A percentile compares a stretch with the other conserved stretches of the same genome.
These are phyloP conservation scores for Ypsolopha sequella DNA, from an alignment of 2,888 invertebrate species.

Conservation along the genomic window DNA sequence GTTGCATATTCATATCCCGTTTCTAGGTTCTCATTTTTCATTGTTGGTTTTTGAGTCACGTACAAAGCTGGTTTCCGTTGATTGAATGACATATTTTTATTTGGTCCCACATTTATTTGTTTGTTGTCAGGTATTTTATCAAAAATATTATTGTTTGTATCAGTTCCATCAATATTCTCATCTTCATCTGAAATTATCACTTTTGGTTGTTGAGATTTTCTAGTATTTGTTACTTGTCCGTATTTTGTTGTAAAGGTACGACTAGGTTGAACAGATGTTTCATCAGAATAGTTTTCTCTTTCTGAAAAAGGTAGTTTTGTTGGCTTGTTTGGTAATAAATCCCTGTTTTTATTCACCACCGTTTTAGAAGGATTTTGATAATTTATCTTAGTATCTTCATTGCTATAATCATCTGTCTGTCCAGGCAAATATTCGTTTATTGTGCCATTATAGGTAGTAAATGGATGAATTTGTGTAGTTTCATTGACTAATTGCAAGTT, in stretches of 20 bases:
- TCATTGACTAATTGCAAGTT: too few relatives aligned
- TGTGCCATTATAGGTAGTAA: too few relatives aligned
- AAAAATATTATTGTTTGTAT: too few relatives aligned
- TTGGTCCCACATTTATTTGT: not conserved
- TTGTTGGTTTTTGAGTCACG: not conserved
- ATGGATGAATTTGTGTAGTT: too few relatives aligned
- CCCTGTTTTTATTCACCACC: not conserved
- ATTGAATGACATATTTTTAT: not conserved
- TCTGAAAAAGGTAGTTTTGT: not conserved
- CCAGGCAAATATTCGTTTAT: not conserved
- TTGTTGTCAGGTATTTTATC: not conserved
- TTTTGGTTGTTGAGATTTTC: not conserved
- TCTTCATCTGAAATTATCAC: not conserved
- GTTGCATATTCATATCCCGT: conserved; percentile 21
- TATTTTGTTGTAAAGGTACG: not conserved
- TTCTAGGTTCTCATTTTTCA: not conserved
- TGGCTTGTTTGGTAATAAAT: not conserved
- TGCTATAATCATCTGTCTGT: not conserved
- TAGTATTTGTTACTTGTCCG: not conserved
- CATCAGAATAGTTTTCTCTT: not conserved
- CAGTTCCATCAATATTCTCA: not conserved
- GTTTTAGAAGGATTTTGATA: not conserved
- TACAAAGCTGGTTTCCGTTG: not conserved
- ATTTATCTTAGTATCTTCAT: not conserved
- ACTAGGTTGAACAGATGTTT: not conserved